Conservation (phyloP, 2,888 invertebrate species). For the Ennomos quercinarius region DNA sequence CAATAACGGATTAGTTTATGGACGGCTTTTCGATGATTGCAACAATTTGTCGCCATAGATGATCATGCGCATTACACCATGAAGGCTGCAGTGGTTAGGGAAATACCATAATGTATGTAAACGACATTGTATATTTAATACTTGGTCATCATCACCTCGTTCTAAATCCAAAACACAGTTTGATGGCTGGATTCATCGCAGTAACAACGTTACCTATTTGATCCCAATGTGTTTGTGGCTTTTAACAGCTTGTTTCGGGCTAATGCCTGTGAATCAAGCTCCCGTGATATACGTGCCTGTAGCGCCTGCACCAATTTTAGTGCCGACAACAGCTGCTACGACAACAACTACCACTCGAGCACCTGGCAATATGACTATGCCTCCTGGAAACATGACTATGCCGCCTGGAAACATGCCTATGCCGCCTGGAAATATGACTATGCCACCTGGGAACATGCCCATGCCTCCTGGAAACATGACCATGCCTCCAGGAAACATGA, state of each 20-base stretch:
- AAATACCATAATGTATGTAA: constrained; percentile 72
- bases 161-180: constrained; percentile 37
- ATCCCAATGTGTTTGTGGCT: constrained; percentile 80
- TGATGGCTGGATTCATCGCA: constrained; percentile 17
- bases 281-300: constrained; percentile 66
- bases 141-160: constrained; percentile 54
- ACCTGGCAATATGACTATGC: constrained; percentile 13
- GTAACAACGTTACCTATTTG: constrained; percentile 23
- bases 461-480: constrained; percentile 14
- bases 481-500: constrained; percentile 13
- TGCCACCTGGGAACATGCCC: constrained; percentile 20
- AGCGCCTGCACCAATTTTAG: constrained; percentile 71
- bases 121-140: constrained; percentile 79
- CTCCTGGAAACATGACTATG: constrained; percentile 1
- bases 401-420: constrained; percentile 11
- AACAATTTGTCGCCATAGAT: constrained; percentile 75
- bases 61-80: constrained; percentile 76
- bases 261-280: constrained; percentile 65
- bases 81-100: constrained; percentile 81
- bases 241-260: constrained; percentile 77
- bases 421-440: constrained; percentile 16
- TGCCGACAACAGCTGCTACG: constrained; percentile 64
- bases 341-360: constrained; percentile 38
- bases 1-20: constrained; percentile 63
- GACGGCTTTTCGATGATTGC: constrained; percentile 77